Conservation (phyloP, 2,888 invertebrate genomes). For the Apodemia zela region DNA sequence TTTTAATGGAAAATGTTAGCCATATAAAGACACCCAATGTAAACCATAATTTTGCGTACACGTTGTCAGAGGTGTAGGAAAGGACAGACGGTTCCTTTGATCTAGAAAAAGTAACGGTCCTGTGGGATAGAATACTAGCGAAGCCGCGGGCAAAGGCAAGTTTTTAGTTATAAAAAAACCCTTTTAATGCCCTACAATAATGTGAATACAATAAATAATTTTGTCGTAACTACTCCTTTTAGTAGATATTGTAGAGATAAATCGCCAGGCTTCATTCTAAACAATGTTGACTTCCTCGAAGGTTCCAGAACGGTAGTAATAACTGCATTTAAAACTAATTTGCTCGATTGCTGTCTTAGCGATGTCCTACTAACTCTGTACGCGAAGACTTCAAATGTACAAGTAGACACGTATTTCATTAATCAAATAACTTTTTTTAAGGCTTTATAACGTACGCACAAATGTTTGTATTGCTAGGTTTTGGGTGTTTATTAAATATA, state of each 20-base stretch:
- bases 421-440: background rate
- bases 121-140: no score
- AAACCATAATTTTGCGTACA: no score
- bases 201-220: background rate
- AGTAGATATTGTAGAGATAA: background rate
- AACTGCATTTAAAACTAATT: conserved; percentile 38
- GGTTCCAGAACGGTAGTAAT: conserved; percentile 14
- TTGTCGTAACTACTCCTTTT: background rate
- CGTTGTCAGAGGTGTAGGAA: no score
- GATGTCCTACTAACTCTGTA: background rate
- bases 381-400: background rate
- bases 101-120: no score
- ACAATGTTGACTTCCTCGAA: conserved; percentile 7
- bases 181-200: background rate
- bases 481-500: no score
- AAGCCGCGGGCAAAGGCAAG: no score
- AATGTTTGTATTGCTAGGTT: no score
- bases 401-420: background rate
- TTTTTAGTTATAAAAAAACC: no score
- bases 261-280: conserved; percentile 1
- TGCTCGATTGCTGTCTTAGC: conserved; percentile 30
- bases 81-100: no score
- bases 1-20: no score
- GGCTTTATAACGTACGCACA: no score
- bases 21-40: no score